Evolutionary conservation across 2,888 invertebrate species (phyloP).

Genomic region (Eulithis testata): DNA sequence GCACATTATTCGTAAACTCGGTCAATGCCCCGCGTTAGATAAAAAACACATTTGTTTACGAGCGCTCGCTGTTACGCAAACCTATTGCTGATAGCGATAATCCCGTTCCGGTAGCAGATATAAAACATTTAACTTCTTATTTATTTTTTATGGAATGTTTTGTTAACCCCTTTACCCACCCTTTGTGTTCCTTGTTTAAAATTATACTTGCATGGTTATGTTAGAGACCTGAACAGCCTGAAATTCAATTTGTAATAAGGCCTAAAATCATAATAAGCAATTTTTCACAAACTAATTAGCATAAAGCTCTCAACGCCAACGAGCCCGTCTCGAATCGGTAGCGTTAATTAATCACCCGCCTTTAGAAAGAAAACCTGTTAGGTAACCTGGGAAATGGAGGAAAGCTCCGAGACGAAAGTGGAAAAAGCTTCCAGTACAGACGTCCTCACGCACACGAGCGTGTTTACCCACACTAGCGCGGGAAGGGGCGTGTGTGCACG

Average conservation of each 20-base stretch:
- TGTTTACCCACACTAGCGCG: slow-evolving; percentile 32
- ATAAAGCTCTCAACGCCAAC: slow-evolving; percentile 46
- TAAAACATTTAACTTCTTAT: slow-evolving; percentile 31
- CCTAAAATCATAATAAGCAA: slow-evolving; percentile 20
- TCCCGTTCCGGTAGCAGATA: slow-evolving; percentile 59
- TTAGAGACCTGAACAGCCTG: no score
- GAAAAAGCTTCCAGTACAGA: slow-evolving; percentile 71
- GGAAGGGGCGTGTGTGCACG: slow-evolving; percentile 40
- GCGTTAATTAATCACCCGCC: slow-evolving; percentile 54
- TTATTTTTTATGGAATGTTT: slow-evolving; percentile 16
- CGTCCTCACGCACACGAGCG: slow-evolving; percentile 31
- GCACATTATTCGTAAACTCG: slow-evolving; percentile 81
- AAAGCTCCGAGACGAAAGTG: slow-evolving; percentile 76
- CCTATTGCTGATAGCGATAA: slow-evolving; percentile 59
- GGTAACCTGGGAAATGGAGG: slow-evolving; percentile 77
- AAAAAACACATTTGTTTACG: slow-evolving; percentile 81
- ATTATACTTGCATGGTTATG: neutral
- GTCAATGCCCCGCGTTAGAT: slow-evolving; percentile 84
- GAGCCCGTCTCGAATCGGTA: slow-evolving; percentile 37
- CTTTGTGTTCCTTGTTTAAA: slow-evolving; percentile 2
- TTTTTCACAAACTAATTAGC: slow-evolving; percentile 47
- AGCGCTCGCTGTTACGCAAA: slow-evolving; percentile 71
- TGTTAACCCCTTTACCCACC: slow-evolving; percentile 12
- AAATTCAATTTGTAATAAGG: neutral
- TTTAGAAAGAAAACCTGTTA: slow-evolving; percentile 74